Evolutionary conservation across 2,888 invertebrate genomes (phyloP).

Genomic region (Agrypnus murinus): DNA sequence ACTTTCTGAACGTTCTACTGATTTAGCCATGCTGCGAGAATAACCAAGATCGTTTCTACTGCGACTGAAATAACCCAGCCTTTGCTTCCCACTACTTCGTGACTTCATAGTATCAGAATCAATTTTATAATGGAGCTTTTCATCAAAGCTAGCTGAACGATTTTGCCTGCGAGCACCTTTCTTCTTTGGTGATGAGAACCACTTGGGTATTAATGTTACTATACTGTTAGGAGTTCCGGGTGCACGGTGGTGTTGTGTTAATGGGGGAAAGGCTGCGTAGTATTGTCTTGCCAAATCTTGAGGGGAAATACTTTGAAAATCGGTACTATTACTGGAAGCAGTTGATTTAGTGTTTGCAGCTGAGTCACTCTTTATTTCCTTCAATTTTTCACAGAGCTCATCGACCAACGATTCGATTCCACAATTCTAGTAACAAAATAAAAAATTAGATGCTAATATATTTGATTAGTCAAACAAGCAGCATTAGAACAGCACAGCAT

Average conservation of each 20-base stretch:
- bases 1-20: conserved; percentile 72
- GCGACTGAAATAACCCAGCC: conserved; percentile 55
- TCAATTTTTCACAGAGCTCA: conserved; percentile 86
- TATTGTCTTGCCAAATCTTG: conserved; percentile 83
- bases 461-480: not conserved
- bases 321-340: conserved; percentile 43
- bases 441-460: not conserved
- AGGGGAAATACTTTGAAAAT: conserved; percentile 67
- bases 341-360: conserved; percentile 48
- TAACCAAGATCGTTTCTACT: conserved; percentile 58
- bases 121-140: conserved; percentile 58
- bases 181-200: conserved; percentile 64
- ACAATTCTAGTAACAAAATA: conserved; percentile 76
- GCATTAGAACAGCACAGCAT: too few species aligned
- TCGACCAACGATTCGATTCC: conserved; percentile 88
- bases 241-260: conserved; percentile 50
- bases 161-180: conserved; percentile 55
- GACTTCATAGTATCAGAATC: conserved; percentile 58
- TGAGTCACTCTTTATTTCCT: conserved; percentile 76
- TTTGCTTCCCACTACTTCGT: conserved; percentile 55
- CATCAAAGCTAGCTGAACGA: conserved; percentile 58
- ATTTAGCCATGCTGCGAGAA: conserved; percentile 63
- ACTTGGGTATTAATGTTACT: conserved; percentile 65
- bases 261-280: conserved; percentile 84
- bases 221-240: conserved; percentile 52